phyloP scores from a whole-genome alignment of 2,888 invertebrate genomes.

The Oscheius sp. region DNA sequence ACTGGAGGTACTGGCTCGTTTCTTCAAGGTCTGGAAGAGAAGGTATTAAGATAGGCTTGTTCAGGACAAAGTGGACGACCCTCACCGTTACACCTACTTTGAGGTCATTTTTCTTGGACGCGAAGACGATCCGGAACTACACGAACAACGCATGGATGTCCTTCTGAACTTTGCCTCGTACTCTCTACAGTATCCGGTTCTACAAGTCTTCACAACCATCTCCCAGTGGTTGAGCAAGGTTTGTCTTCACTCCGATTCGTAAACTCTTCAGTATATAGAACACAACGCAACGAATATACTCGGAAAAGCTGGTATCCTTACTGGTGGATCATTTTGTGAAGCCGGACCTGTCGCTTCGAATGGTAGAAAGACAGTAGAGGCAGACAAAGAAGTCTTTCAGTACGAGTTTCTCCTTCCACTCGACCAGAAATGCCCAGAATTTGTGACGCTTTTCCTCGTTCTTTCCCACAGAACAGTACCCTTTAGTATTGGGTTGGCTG shows the following conservation, averaged over 20 bases:
- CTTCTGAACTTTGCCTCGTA: constrained; percentile 47
- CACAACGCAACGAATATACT: constrained; percentile 24
- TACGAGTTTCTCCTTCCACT: constrained; percentile 47
- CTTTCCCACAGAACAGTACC: constrained; percentile 42
- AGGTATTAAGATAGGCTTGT: not conserved
- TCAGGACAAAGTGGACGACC: constrained; percentile 51
- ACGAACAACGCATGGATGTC: constrained; percentile 45
- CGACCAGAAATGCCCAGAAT: constrained; percentile 46
- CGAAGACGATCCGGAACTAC: constrained; percentile 46
- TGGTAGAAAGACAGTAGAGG: constrained; percentile 25
- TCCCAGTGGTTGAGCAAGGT: constrained; percentile 55
- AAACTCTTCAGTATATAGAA: not conserved
- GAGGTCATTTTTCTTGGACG: constrained; percentile 58
- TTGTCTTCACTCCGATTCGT: not conserved
- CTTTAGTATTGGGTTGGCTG: constrained; percentile 31
- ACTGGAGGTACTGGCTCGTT: constrained; percentile 42
- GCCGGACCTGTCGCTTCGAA: constrained; percentile 9
- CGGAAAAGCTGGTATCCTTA: constrained; percentile 46
- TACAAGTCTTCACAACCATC: constrained; percentile 46
- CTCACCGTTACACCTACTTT: constrained; percentile 47
- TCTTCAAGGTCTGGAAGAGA: constrained; percentile 42
- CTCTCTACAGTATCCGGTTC: constrained; percentile 49
- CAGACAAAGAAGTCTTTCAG: constrained; percentile 37
- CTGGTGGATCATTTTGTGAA: constrained; percentile 52
- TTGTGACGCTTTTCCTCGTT: constrained; percentile 50